Conservation (phyloP, 2,797 vertebrate species). For the Hippocampus kuda region DNA sequence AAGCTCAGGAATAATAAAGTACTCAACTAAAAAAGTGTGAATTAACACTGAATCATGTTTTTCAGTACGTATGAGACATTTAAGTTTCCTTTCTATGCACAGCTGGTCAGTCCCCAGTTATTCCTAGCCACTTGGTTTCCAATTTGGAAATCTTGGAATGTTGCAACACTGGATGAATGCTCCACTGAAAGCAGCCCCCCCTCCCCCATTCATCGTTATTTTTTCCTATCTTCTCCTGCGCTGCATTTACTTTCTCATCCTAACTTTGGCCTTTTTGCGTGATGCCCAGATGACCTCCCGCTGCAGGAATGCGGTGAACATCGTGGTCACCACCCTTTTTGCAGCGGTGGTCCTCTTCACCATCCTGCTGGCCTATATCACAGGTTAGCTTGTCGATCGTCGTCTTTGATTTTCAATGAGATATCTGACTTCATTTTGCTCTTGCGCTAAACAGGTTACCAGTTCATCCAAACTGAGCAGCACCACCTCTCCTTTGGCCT, state of each 20-base stretch:
- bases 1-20: too few species aligned
- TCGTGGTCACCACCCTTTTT: constrained; percentile 88
- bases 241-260: background rate
- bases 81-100: too few species aligned
- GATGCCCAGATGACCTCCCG: constrained; percentile 80
- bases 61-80: too few species aligned
- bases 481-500: constrained; percentile 97
- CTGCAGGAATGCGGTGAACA: constrained; percentile 77
- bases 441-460: constrained; percentile 71
- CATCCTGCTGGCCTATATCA: constrained; percentile 90
- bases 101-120: background rate
- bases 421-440: background rate
- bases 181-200: background rate
- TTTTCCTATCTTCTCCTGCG: background rate
- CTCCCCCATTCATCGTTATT: background rate
- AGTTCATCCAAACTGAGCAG: constrained; percentile 96
- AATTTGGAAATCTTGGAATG: background rate
- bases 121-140: background rate
- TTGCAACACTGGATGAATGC: background rate
- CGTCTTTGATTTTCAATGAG: background rate
- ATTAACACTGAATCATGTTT: too few species aligned
- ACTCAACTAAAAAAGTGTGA: too few species aligned
- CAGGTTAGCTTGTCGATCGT: constrained; percentile 46
- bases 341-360: constrained; percentile 87
- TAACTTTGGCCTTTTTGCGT: background rate